Evolutionary conservation across 2,888 invertebrate genomes (phyloP), one percentile per base, ranked within the genome.

Genomic region (Pyrgus malvae): DNA sequence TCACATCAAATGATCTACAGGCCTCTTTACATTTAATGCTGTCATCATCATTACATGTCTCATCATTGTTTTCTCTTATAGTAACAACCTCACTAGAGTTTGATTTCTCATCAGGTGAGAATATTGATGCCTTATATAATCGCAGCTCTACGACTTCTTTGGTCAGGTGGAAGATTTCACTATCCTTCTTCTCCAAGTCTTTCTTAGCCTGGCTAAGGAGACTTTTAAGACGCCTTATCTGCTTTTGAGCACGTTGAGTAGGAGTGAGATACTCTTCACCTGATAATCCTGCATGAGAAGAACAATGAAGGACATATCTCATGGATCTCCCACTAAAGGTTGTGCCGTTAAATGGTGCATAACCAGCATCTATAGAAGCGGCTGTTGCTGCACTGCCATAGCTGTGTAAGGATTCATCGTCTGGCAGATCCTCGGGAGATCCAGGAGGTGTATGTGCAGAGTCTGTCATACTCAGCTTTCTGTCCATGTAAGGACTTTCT

Each of bases 211-310:
- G 93, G 59, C 91, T 92, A 41, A 96, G 89, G 3, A 96, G 83
- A 56, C 92, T 91, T 86, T 95, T 94, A 17, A 97, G 92, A 55
- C 94, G 93, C 58, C 94, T 92, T 29, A 97, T 94, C 79, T 96
- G 96, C 64, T 94, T 91, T 69, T 96, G 95, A 7, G 96, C 96
- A 58, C 97, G 90, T 77, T 97, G 97, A 0, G 97, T 97, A 9
- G 97, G 97, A 48, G 97, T 97, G 55, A 97, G 91, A 79, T 97
- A 97, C 69, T 96, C 95, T 58, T 96, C 94, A 38, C 94, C 95
- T 44, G 95, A 93, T 44, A 94, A 93, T 0, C 94, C 94, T 3
- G 94, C 93, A 76, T 95, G 94, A 62, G 95, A 94, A 49, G 95
- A 95, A 77, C 97, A 97, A 78, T 97, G 97, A 44, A 96, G 93